Conservation (phyloP, 2,888 invertebrate genomes). For the Chymomyza amoena region DNA sequence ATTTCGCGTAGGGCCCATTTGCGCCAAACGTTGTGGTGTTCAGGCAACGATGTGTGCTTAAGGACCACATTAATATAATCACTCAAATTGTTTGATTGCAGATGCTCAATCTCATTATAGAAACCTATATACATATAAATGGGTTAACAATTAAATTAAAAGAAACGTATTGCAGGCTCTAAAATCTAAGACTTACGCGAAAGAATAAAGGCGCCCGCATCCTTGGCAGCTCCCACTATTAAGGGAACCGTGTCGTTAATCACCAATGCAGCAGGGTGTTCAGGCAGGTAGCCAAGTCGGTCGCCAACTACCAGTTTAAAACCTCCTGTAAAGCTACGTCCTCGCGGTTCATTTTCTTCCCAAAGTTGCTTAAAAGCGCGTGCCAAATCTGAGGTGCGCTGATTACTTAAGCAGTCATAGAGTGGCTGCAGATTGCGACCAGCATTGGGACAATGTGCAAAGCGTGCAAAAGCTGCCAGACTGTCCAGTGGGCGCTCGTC, state of each 20-base stretch:
- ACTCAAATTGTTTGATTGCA: conserved; percentile 66
- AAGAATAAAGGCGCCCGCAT: conserved; percentile 79
- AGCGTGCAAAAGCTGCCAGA: conserved; percentile 75
- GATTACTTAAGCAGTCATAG: conserved; percentile 58
- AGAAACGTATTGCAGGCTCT: neutral
- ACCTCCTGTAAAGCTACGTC: conserved; percentile 64
- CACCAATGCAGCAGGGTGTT: conserved; percentile 68
- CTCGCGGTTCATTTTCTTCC: conserved; percentile 63
- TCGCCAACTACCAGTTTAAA: conserved; percentile 76
- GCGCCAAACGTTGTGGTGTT: conserved; percentile 65
- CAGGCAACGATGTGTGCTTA: conserved; percentile 66
- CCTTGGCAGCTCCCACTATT: conserved; percentile 79
- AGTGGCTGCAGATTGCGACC: conserved; percentile 20
- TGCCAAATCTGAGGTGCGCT: conserved; percentile 69
- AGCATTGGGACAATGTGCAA: conserved; percentile 71
- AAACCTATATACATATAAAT: conserved; percentile 54
- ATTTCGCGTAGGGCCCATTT: conserved; percentile 72
- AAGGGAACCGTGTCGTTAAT: conserved; percentile 71
- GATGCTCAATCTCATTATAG: conserved; percentile 60
- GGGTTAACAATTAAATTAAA: neutral
- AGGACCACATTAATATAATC: conserved; percentile 74
- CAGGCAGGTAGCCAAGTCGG: conserved; percentile 67
- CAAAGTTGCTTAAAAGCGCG: conserved; percentile 61
- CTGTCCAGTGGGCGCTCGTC: conserved; percentile 78
- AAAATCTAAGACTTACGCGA: conserved; percentile 71